phyloP scores from a whole-genome alignment of 2,797 vertebrate species.

The Centropyge bicolor region DNA sequence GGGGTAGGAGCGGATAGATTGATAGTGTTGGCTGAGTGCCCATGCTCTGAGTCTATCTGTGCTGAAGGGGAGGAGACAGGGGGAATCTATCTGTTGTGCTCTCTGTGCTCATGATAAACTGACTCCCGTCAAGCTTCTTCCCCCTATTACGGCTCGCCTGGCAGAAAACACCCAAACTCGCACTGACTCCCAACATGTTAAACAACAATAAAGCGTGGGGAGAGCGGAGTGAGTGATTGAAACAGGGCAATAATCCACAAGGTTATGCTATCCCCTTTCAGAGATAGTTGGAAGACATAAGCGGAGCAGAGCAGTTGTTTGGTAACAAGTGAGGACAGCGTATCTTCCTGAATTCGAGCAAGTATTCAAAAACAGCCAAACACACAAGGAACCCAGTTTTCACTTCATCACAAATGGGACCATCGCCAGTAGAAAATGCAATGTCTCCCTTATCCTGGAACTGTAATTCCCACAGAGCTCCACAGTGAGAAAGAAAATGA shows the following conservation, averaged over 20 bases:
- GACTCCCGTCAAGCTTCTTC: constrained; percentile 83
- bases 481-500: constrained; percentile 82
- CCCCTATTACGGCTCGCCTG: constrained; percentile 81
- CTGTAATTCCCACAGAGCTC: constrained; percentile 80
- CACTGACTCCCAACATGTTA: constrained; percentile 75
- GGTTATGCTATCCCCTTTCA: constrained; percentile 57
- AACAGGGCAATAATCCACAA: constrained; percentile 71
- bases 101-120: constrained; percentile 87
- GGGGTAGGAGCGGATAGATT: constrained; percentile 86
- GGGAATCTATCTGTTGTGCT: constrained; percentile 88
- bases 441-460: constrained; percentile 68
- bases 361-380: constrained; percentile 60
- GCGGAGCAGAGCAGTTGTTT: constrained; percentile 64
- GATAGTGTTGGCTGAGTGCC: constrained; percentile 88
- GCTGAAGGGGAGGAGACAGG: constrained; percentile 85
- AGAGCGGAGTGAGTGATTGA: constrained; percentile 52
- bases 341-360: constrained; percentile 58
- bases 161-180: constrained; percentile 81
- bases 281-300: constrained; percentile 33
- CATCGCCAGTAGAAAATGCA: constrained; percentile 56
- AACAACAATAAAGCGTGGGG: constrained; percentile 67
- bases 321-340: constrained; percentile 63
- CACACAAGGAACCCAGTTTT: constrained; percentile 58
- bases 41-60: constrained; percentile 85
- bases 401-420: constrained; percentile 57